These are phyloP conservation scores for Aldabrachelys gigantea DNA, from an alignment of 2,113 vertebrate genomes.

Conservation along the genomic window DNA sequence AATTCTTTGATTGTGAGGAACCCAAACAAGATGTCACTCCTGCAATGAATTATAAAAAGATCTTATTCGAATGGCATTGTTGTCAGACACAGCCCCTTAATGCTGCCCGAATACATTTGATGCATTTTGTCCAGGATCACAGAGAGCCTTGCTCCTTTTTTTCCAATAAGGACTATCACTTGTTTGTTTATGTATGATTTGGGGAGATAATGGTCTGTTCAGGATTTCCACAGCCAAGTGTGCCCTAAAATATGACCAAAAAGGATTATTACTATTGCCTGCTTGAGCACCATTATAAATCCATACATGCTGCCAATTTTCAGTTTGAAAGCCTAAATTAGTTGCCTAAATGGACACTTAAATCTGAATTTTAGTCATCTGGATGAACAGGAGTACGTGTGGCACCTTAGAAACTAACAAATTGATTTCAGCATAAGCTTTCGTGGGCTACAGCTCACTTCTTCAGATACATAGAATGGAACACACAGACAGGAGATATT, in stretches of 20 bases:
- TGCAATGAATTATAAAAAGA: background rate
- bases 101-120: background rate
- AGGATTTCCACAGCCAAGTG: background rate
- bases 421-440: too few relatives aligned
- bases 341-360: background rate
- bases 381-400: background rate
- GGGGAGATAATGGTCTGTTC: background rate
- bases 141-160: background rate
- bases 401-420: too few relatives aligned
- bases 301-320: background rate
- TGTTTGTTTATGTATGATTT: background rate
- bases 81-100: background rate
- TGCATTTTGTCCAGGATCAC: background rate
- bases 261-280: background rate
- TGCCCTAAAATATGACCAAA: background rate
- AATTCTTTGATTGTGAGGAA: background rate
- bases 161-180: background rate
- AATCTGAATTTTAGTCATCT: background rate
- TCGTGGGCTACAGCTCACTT: too few relatives aligned
- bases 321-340: background rate
- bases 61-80: background rate
- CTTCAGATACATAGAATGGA: too few relatives aligned
- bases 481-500: too few relatives aligned
- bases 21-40: background rate
- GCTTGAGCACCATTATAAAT: background rate